Evolutionary conservation across 2,888 invertebrate species (phyloP), one percentile per base, ranked within the genome.

Genomic region (Cerceris rybyensis): DNA sequence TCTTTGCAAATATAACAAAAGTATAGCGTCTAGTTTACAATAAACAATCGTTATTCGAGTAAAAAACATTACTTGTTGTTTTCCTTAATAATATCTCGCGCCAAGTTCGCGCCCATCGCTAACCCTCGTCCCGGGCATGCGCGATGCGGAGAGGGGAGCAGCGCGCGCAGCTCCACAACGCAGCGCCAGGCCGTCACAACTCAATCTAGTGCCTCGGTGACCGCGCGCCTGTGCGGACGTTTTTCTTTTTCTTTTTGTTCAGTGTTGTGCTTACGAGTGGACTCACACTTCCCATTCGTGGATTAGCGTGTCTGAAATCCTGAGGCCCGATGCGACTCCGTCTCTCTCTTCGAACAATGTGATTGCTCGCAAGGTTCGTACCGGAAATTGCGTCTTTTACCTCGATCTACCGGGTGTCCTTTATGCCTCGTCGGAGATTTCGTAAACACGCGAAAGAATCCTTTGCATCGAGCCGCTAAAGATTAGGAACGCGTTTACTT

Each of bases 181-280:
- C 57, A 78, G 58, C 77, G 70, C 86, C 80, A 82, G 88, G 88
- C 91, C 91, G 91, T 92, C 91, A 91, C 92, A 91, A 91, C 92
- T 92, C 92, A 92, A 91, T 92, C 90, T 91, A 91, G 92, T 91
- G 88, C 87, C 88, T 89, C 89, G 84, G 89, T 88, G 88, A 89
- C 90, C 88, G 90, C 87, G 87, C 86, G 75, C 78, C 82, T 79
- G 88, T 70, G 75, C 85, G 85, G 59, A 80, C 80, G 82, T 82
- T 72, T 63, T 67, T 75, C 43, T 77, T 71, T 73, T 78, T 52
- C 61, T 14, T 55, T 54, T 11, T 11, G 43, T 0, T 63, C 57
- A 58, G 70, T 75, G 60, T 61, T 28, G 28, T 28, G 28, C 28
- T 28, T 28, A 28, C 28, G 28, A 28, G 28, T 28, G 74, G 43